phyloP scores from a whole-genome alignment of 2,888 invertebrate genomes.

The Germaria angustata region DNA sequence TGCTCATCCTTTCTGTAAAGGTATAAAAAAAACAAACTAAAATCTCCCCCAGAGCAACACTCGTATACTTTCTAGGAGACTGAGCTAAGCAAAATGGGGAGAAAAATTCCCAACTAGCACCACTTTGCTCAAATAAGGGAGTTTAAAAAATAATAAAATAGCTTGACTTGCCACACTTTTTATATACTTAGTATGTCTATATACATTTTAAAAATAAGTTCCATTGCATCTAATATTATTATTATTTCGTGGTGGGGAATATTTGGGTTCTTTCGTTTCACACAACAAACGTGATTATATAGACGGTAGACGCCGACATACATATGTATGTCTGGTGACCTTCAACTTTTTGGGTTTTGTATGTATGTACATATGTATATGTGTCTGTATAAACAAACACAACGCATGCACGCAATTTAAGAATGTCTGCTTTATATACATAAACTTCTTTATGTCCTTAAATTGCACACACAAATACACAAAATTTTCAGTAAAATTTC shows the following conservation, averaged over 20 bases:
- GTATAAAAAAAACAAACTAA: neutral
- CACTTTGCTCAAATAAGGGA: neutral
- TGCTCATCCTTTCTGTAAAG: neutral
- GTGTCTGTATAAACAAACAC: neutral
- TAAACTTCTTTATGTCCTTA: slow-evolving; percentile 2
- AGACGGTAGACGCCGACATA: slow-evolving; percentile 65
- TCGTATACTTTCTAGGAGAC: neutral
- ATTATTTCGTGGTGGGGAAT: neutral
- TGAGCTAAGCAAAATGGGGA: neutral
- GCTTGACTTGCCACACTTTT: slow-evolving; percentile 14
- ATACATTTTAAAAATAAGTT: slow-evolving; percentile 37
- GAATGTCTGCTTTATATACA: slow-evolving; percentile 36
- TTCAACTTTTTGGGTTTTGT: slow-evolving; percentile 73
- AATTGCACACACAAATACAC: neutral
- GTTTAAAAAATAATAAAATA: neutral
- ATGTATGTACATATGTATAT: slow-evolving; percentile 3
- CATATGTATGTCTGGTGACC: slow-evolving; percentile 75
- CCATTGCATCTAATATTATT: slow-evolving; percentile 28
- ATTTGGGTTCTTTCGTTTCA: neutral
- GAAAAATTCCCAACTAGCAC: neutral
- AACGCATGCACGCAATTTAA: neutral
- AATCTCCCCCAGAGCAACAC: neutral
- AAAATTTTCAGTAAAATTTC: slow-evolving; percentile 39
- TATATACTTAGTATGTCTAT: neutral
- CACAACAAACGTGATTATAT: slow-evolving; percentile 65